Base-by-base conservation (phyloP, 2,888 invertebrate species). In the Plusia festucae region DNA sequence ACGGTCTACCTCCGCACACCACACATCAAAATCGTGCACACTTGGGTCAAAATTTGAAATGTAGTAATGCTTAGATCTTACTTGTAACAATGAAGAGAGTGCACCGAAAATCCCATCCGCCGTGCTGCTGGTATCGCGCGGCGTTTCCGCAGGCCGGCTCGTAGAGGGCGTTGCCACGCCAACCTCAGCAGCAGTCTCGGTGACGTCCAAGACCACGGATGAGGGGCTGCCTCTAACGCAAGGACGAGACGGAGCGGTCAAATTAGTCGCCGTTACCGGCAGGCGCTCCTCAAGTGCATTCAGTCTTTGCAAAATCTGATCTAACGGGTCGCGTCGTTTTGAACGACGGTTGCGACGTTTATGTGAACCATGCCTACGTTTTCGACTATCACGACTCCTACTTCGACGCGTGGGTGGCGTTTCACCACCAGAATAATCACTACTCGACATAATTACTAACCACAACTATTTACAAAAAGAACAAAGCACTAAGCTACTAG, bases 1-100 rank as follows among this genome's bases (percentile, higher is more conserved):
- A 2, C 66, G 60, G 11, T 75, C 75, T 9, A 75, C 71, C 27
- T 74, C 71, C 40, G 53, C 62, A 18, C 71, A 71, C 74, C 70
- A 74, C 6, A 30, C 53, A 57, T 71, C 63, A 27, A 74, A 60
- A 20, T 74, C 68, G 24, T 71, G 68, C n/a, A 74, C 18, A 52
- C 15, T 57, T 6, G 70, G 69, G 7, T 67, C 70, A 40, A 61
- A 66, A 49, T 40, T 53, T 0, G 66, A 66, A 16, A 70, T 65
- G 20, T 58, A 65, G 51, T 56, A 56, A 24, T 20, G 55, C 5
- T 7, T 44, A 22, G 40, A 44, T 44, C n/a, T 40, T 15, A 3
- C 44, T 40, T 55, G 55, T 24, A 55, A 16, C 18, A 55, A 20
- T 13, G 55, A 55, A 3, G 55, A 20, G 9, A 55, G 15, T 20